phyloP scores from a whole-genome alignment of 2,888 invertebrate genomes.

The Muschampia plurimacula region DNA sequence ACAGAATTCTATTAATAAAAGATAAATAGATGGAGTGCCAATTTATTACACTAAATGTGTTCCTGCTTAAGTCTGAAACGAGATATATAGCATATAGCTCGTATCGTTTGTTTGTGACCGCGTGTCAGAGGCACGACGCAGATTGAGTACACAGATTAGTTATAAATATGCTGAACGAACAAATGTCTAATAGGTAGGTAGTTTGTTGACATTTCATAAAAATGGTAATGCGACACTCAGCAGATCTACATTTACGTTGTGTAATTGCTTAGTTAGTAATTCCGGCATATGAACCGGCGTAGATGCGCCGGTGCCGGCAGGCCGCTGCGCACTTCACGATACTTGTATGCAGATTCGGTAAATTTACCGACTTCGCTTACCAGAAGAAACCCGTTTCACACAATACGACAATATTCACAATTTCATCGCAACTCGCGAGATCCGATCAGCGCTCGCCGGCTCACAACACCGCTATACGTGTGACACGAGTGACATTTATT shows the following conservation, averaged over 20 bases:
- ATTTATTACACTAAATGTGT: neutral
- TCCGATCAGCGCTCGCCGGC: constrained; percentile 66
- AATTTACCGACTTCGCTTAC: constrained; percentile 62
- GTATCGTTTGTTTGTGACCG: constrained; percentile 43
- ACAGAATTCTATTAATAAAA: neutral
- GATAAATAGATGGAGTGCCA: neutral
- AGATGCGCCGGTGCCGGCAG: constrained; percentile 25
- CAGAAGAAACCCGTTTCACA: constrained; percentile 71
- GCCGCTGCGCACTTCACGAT: constrained; percentile 22
- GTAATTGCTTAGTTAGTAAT: constrained; percentile 62
- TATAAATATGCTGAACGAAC: constrained; percentile 54
- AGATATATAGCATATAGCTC: constrained; percentile 28
- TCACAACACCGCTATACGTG: constrained; percentile 71
- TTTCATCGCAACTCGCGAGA: constrained; percentile 64
- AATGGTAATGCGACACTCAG: constrained; percentile 68
- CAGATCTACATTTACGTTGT: constrained; percentile 60
- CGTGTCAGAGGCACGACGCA: constrained; percentile 41
- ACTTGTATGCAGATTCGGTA: constrained; percentile 65
- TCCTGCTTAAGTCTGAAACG: constrained; percentile 29
- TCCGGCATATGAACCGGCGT: constrained; percentile 57
- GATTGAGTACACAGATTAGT: constrained; percentile 49
- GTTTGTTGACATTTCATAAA: constrained; percentile 65
- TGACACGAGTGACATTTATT: constrained; percentile 73
- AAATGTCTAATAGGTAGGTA: constrained; percentile 59
- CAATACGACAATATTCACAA: constrained; percentile 70